Evolutionary conservation across 2,797 vertebrate genomes (phyloP), one percentile per base, ranked within the genome.

Genomic region (Micrastur ruficollis): DNA sequence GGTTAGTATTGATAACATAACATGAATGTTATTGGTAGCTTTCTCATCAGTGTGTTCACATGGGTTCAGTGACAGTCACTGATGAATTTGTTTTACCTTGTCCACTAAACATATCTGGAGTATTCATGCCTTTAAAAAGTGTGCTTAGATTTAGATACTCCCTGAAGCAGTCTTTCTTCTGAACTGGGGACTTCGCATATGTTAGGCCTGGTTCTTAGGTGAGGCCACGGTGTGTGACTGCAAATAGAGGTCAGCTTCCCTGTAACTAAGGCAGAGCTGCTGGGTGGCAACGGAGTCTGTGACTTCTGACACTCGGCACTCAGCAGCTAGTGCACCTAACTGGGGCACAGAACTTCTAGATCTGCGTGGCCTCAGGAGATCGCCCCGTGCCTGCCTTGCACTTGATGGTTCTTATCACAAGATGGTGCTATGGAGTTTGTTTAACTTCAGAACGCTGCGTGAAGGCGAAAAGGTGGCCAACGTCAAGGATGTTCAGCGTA

Each of bases 391-490:
- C 27, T 63, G 0, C 73, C 36, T 42, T 72, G 92, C 65, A 75
- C 38, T 89, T 88, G 34, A 23, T 75, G 19, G 1, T 22, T 81
- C 31, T 66, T 61, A 84, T 92, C 97, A 97, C 93, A 91, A 96
- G 98, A 21, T 96, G 98, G 82, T 97, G 96, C 96, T 91, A n/a
- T 81, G 80, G 92, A 90, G 66, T 95, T 91, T 93, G 62, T 78
- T 89, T 34, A 49, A 32, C 32, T 65, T 81, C 21, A n/a, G 3
- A 62, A 56, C 25, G 2, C 10, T 36, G 52, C 5, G 17, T 12
- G 34, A 20, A 71, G 59, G 55, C 25, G 78, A 14, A 13, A 19
- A 78, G 29, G 40, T 79, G 26, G 22, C 26, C 27, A 47, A 0
- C 5, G 19, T 47, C 29, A 29, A 8, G 13, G 47, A 4, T n/a